phyloP scores from a whole-genome alignment of 1,140 invertebrate species.

The Microplitis demolitor region DNA sequence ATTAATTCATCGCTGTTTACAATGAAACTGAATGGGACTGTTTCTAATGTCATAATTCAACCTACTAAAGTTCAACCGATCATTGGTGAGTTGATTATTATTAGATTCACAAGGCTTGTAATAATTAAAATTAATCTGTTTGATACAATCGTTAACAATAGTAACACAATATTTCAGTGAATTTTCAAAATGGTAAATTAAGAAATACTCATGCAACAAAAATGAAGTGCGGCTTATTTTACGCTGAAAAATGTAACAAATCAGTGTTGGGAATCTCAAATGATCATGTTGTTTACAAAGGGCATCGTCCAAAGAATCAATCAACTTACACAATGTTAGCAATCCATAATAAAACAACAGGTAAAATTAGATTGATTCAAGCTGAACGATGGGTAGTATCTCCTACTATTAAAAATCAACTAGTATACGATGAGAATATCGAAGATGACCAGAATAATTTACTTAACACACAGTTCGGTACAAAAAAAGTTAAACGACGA shows the following conservation, averaged over 20 bases:
- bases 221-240: conserved; percentile 49
- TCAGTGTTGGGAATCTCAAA: conserved; percentile 49
- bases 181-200: conserved; percentile 53
- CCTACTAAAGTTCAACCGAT: conserved; percentile 5
- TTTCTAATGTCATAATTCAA: background rate
- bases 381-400: conserved; percentile 51
- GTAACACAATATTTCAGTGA: conserved; percentile 38
- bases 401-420: conserved; percentile 46
- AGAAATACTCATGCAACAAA: conserved; percentile 45
- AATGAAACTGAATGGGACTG: too few relatives aligned
- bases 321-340: conserved; percentile 50
- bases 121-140: background rate
- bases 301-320: conserved; percentile 41
- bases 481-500: conserved; percentile 58
- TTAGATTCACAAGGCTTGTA: background rate
- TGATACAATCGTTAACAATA: background rate
- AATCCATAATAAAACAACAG: conserved; percentile 51
- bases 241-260: conserved; percentile 40
- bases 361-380: conserved; percentile 46
- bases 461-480: conserved; percentile 63
- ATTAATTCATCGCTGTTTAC: too few relatives aligned
- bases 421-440: conserved; percentile 9
- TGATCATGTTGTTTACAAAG: conserved; percentile 52
- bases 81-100: background rate
- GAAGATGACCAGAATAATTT: conserved; percentile 28